Base-by-base conservation (phyloP, 2,888 invertebrate genomes). In the Megastigmus dorsalis region DNA sequence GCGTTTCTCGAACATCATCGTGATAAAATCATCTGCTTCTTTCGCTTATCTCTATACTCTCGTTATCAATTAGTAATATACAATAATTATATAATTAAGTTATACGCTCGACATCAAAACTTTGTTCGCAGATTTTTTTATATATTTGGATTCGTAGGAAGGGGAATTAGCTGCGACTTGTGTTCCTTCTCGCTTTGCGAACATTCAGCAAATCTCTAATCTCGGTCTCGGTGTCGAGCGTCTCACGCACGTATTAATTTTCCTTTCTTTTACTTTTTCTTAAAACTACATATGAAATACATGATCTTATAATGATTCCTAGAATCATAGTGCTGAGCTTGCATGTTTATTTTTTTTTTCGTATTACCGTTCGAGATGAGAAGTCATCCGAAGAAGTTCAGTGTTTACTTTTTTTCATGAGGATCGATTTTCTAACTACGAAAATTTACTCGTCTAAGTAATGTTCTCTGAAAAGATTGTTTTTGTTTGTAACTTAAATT, bases 251-350 rank as follows among this genome's bases (percentile, higher is more conserved):
- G 7, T 50, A 74, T 33, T n/a, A n/a, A n/a, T n/a, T 28, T 20
- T 23, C 28, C 78, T 80, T 67, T 78, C 78, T 79, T 70, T 69
- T 70, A 75, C 78, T 80, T 67, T n/a, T 75, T 74, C 78, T 81
- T 82, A 84, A 81, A 66, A 48, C 79, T 84, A 84, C 80, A 84
- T 85, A 85, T 78, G 83, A 85, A 85, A 85, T 86, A 86, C 83
- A 84, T 85, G 84, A 82, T 82, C 84, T 84, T 85, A 85, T 74
- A 57, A 82, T 76, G 78, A 79, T 82, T 78, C 80, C 80, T 82
- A 82, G 69, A 79, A 77, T 80, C 73, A 77, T 82, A 80, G 79
- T 80, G 79, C 80, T 75, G 66, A 77, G 72, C 74, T 76, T 74
- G 65, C n/a, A n/a, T 74, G 62, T 62, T 77, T 41, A 15, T 9